These are phyloP conservation scores for Tinamus guttatus DNA, from an alignment of 2,113 vertebrate species.

Conservation along the genomic window DNA sequence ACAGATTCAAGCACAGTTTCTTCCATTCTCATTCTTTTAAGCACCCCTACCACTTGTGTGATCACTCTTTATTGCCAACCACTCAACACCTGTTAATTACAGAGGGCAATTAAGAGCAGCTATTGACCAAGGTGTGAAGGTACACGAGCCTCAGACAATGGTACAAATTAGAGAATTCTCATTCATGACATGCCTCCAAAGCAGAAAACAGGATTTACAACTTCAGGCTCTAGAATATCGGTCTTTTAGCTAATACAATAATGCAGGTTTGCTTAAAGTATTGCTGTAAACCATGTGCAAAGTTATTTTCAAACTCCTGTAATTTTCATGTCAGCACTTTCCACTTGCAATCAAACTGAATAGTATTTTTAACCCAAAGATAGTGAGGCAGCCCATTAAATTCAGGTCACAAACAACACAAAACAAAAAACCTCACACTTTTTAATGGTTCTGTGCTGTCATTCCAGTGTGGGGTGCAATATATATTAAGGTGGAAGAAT, in stretches of 20 bases:
- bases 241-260: neutral
- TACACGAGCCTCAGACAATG: neutral
- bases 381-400: neutral
- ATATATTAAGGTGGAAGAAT: neutral
- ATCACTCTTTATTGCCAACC: neutral
- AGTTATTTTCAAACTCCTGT: neutral
- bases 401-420: neutral
- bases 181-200: neutral
- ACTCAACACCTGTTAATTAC: neutral
- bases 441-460: neutral
- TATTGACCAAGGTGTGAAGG: neutral
- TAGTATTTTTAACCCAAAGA: neutral
- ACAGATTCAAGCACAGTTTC: rapidly evolving
- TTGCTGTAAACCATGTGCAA: neutral
- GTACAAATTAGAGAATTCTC: too few species aligned
- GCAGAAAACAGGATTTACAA: neutral
- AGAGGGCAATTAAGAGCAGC: neutral
- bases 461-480: neutral
- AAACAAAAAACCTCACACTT: neutral
- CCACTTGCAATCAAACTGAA: neutral
- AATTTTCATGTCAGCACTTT: neutral
- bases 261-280: neutral
- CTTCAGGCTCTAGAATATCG: neutral
- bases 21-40: neutral
- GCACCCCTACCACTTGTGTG: neutral